phyloP scores from a whole-genome alignment of 2,113 vertebrate genomes.

The Myrmophylax atrothorax region DNA sequence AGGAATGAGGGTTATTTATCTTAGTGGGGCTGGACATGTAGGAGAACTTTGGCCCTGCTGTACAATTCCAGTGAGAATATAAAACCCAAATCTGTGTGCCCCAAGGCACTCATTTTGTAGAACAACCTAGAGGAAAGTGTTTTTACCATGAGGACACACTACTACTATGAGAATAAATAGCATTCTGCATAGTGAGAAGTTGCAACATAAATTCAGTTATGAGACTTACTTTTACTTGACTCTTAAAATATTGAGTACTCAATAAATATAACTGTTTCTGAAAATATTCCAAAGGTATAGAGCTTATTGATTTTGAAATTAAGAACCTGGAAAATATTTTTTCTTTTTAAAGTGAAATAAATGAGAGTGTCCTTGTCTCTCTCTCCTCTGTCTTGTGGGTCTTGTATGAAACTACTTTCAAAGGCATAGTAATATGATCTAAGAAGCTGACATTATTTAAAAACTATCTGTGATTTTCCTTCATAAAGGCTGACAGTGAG shows the following conservation, averaged over 20 bases:
- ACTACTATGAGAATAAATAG: neutral
- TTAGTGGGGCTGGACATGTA: neutral
- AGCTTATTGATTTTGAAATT: neutral
- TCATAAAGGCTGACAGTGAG: neutral
- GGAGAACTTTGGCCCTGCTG: neutral
- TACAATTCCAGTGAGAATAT: neutral
- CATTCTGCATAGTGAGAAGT: neutral
- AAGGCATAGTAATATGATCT: neutral
- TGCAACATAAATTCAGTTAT: neutral
- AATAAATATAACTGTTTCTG: neutral
- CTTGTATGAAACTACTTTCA: neutral
- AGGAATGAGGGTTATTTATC: neutral
- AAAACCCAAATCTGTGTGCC: neutral
- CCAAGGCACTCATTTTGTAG: neutral
- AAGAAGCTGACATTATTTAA: slow-evolving; percentile 16
- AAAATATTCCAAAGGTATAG: neutral
- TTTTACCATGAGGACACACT: neutral
- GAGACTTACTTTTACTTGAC: neutral
- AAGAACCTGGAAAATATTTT: neutral
- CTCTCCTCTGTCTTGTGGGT: neutral
- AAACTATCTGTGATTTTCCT: neutral
- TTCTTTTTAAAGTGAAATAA: neutral
- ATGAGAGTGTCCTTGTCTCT: neutral
- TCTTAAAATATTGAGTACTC: neutral
- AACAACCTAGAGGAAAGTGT: neutral